Percentiles rank a stretch among this genome's conserved stretches.
phyloP scores from a whole-genome alignment of 1,140 invertebrate species.

The Thaumatotibia leucotreta region DNA sequence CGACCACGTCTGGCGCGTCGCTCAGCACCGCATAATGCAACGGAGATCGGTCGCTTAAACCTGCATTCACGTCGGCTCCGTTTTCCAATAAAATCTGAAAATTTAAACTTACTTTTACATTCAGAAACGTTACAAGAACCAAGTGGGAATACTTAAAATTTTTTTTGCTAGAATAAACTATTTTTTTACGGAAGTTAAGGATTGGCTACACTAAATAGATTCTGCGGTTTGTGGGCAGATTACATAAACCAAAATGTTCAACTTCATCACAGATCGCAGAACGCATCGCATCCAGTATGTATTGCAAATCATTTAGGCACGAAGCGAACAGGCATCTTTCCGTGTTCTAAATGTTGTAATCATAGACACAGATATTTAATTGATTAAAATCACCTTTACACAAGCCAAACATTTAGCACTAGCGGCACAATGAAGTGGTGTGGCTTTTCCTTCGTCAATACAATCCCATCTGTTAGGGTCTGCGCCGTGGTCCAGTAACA shows the following conservation, averaged over 20 bases:
- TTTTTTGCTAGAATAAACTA: no score
- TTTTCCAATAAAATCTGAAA: conserved; percentile 79
- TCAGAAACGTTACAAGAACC: no score
- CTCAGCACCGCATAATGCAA: conserved; percentile 87
- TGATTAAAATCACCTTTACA: conserved; percentile 51
- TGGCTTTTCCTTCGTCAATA: conserved; percentile 77
- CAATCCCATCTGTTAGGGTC: conserved; percentile 83
- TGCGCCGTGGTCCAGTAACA: conserved; percentile 81
- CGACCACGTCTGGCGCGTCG: conserved; percentile 82
- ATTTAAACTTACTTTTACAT: no score
- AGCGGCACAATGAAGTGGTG: conserved; percentile 87
- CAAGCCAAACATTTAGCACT: conserved; percentile 78
- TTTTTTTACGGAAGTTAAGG: no score
- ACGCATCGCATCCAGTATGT: no score
- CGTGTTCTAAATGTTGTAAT: no score
- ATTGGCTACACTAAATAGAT: no score
- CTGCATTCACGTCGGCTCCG: conserved; percentile 85
- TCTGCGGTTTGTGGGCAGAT: no score
- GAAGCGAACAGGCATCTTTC: no score
- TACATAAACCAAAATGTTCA: conserved; percentile 21
- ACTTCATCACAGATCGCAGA: no score
- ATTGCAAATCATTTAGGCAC: no score
- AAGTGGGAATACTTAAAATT: no score
- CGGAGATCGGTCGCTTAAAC: conserved; percentile 81
- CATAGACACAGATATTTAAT: not conserved